A percentile compares a stretch with the other conserved stretches of the same genome.
phyloP scores from a whole-genome alignment of 2,113 vertebrate genomes.

The Atherinomorus stipes region DNA sequence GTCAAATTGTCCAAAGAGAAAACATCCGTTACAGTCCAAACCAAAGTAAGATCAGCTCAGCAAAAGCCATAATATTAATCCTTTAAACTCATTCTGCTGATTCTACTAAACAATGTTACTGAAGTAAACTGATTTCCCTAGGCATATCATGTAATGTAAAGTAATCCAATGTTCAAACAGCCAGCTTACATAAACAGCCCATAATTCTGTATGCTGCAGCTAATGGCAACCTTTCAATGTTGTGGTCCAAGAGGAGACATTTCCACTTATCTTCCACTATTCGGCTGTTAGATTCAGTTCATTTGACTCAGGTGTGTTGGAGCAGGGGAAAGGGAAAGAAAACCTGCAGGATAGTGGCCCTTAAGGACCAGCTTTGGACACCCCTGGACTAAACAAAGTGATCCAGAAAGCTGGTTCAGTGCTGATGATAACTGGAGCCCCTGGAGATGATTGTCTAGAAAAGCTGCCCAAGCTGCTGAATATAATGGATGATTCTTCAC shows the following conservation, averaged over 20 bases:
- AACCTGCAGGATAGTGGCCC: no score
- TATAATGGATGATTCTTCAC: no score
- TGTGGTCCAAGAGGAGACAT: constrained; percentile 4
- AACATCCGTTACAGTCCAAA: not conserved
- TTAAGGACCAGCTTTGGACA: no score
- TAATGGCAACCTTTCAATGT: not conserved
- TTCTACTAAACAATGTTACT: constrained; percentile 7
- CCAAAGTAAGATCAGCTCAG: constrained; percentile 3
- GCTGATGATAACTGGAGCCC: no score
- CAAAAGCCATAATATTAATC: not conserved
- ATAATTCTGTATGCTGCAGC: constrained; percentile 9
- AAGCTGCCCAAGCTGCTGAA: no score
- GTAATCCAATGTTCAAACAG: constrained; percentile 28
- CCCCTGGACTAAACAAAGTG: no score
- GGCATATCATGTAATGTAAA: constrained; percentile 42
- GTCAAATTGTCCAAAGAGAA: constrained; percentile 2
- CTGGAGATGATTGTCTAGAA: no score
- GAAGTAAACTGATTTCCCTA: constrained; percentile 26
- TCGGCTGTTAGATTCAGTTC: no score
- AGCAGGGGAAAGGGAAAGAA: no score
- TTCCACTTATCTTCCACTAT: no score
- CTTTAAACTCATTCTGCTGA: constrained; percentile 9
- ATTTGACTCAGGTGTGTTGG: no score
- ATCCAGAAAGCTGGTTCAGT: no score
- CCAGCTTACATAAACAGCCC: not conserved